These are phyloP conservation scores for Sycophila sp. DNA, from an alignment of 1,140 invertebrate genomes.

Conservation along the genomic window DNA sequence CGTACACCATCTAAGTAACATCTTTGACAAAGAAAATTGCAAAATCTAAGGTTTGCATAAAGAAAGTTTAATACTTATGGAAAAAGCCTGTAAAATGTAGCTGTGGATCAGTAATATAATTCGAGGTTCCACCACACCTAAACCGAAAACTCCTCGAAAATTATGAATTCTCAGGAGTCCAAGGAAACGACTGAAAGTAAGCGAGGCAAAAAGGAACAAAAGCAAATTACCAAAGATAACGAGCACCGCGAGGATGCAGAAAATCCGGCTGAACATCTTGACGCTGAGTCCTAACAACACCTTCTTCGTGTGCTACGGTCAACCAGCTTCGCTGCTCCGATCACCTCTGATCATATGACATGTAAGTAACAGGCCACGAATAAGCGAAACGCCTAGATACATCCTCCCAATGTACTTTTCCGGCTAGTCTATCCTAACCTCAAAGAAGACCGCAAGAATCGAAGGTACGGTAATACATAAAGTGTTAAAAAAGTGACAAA, in stretches of 20 bases:
- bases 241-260: constrained; percentile 1
- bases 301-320: neutral
- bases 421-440: too few relatives aligned
- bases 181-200: too few relatives aligned
- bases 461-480: too few relatives aligned
- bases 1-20: too few relatives aligned
- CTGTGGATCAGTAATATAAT: neutral
- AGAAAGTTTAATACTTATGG: neutral
- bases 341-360: constrained; percentile 31
- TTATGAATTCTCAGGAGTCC: too few relatives aligned
- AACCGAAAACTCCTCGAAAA: neutral
- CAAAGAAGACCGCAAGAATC: too few relatives aligned
- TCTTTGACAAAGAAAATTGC: neutral
- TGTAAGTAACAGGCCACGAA: too few relatives aligned
- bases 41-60: too few relatives aligned
- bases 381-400: too few relatives aligned
- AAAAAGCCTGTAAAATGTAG: neutral
- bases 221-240: constrained; percentile 25
- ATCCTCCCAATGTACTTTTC: too few relatives aligned
- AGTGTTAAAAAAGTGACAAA: too few relatives aligned
- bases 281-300: too few relatives aligned
- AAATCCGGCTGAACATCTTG: constrained; percentile 11
- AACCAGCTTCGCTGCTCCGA: neutral
- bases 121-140: neutral
- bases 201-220: neutral